A percentile compares a stretch with the other conserved stretches of the same genome.
Evolutionary conservation across 1,140 invertebrate genomes (phyloP).

Genomic region (Drosophila navojoa): DNA sequence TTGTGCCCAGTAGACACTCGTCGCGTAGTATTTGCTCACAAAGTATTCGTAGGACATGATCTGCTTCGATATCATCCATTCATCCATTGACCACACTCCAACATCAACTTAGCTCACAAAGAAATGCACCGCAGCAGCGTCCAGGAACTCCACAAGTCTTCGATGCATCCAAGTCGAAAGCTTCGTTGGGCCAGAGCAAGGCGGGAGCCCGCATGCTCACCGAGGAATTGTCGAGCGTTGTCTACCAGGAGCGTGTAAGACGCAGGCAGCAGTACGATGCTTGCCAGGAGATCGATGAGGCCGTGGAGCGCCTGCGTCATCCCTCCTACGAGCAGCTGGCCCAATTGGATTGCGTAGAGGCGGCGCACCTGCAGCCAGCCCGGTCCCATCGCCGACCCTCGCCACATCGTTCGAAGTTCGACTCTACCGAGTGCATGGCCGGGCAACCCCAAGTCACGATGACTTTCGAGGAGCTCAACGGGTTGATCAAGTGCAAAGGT

Average conservation of each 20-base stretch:
- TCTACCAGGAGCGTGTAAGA: constrained; percentile 12
- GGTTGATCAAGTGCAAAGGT: constrained; percentile 64
- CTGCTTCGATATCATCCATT: background rate
- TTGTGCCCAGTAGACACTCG: constrained; percentile 31
- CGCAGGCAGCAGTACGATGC: constrained; percentile 27
- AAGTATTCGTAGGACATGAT: constrained; percentile 18
- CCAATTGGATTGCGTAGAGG: constrained; percentile 52
- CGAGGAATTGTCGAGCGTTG: constrained; percentile 1
- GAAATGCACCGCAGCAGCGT: constrained; percentile 3
- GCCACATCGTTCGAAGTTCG: constrained; percentile 16
- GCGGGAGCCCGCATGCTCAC: constrained; percentile 20
- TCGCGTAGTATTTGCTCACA: constrained; percentile 24
- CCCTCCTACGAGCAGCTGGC: constrained; percentile 41
- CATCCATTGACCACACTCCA: constrained; percentile 1
- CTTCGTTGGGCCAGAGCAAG: constrained; percentile 27
- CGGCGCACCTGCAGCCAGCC: constrained; percentile 36
- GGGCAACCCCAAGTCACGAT: constrained; percentile 40
- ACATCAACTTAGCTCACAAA: constrained; percentile 22
- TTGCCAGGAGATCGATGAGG: constrained; percentile 44
- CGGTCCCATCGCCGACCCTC: constrained; percentile 7
- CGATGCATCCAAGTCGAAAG: background rate
- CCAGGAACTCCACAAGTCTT: constrained; percentile 9
- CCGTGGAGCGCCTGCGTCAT: constrained; percentile 35
- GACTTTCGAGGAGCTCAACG: constrained; percentile 65
- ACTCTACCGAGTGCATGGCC: constrained; percentile 27